phyloP scores from a whole-genome alignment of 2,888 invertebrate genomes.

The Serrognathus titanus region DNA sequence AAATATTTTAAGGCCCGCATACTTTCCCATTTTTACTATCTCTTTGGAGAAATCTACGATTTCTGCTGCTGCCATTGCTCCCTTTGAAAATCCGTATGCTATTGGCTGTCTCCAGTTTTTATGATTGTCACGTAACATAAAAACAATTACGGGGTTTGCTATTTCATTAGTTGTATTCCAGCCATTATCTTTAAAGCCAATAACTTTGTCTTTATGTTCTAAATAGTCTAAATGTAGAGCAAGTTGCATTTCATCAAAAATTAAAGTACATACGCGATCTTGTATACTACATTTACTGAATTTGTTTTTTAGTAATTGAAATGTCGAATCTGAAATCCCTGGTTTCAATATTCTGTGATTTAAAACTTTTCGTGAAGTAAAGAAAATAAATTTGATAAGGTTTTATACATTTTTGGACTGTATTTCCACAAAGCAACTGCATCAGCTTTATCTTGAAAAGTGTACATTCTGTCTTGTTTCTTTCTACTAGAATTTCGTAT shows the following conservation, averaged over 20 bases:
- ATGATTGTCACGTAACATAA: background rate
- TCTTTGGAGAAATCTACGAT: background rate
- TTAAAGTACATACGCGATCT: background rate
- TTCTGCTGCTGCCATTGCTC: background rate
- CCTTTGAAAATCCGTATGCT: background rate
- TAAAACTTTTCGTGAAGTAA: too few relatives aligned
- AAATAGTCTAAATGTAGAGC: constrained; percentile 3
- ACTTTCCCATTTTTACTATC: background rate
- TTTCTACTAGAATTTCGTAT: too few relatives aligned
- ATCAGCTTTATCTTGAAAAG: too few relatives aligned
- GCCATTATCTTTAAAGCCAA: constrained; percentile 6
- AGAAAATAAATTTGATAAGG: background rate
- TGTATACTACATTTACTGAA: too few relatives aligned
- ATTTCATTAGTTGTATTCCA: background rate
- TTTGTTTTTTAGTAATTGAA: too few relatives aligned
- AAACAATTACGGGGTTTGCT: background rate
- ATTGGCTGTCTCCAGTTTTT: constrained; percentile 2
- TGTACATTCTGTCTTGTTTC: too few relatives aligned
- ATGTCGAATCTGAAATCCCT: too few relatives aligned
- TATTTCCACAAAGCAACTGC: too few relatives aligned
- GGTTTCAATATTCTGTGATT: too few relatives aligned
- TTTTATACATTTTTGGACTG: too few relatives aligned
- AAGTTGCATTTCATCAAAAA: constrained; percentile 5
- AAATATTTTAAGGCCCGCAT: background rate
- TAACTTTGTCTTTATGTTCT: background rate